These are phyloP conservation scores for Babylonia areolata DNA, from an alignment of 1,140 invertebrate species.

Conservation along the genomic window DNA sequence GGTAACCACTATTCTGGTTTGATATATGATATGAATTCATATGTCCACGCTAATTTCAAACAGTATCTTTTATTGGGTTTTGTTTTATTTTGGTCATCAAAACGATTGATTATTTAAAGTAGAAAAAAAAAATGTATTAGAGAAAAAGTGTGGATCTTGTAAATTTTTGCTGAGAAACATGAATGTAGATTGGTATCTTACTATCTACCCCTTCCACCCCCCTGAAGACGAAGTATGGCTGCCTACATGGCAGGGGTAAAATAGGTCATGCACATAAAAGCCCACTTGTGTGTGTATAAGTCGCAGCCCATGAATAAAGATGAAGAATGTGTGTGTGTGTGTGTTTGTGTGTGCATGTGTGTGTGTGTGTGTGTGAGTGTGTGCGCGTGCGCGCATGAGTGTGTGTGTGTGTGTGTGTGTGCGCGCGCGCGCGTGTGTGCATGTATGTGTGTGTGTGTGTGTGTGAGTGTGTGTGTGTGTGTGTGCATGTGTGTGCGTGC, in stretches of 20 bases:
- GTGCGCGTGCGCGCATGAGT: not conserved
- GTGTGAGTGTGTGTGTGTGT: not conserved
- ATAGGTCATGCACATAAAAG: not conserved
- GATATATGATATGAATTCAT: not conserved
- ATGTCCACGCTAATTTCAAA: not conserved
- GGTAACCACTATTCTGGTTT: constrained; percentile 66
- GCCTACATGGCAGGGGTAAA: too few species aligned
- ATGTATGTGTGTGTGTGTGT: not conserved
- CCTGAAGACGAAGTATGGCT: too few species aligned
- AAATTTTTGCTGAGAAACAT: not conserved
- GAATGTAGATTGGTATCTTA: too few species aligned
- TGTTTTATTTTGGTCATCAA: not conserved
- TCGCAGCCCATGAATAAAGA: not conserved
- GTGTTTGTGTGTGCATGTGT: not conserved
- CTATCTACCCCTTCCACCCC: too few species aligned
- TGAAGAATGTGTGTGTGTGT: not conserved
- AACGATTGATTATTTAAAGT: too few species aligned
- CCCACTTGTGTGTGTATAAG: not conserved
- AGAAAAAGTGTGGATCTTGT: not conserved
- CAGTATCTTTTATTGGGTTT: not conserved
- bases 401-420: not conserved
- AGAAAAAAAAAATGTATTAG: too few species aligned
- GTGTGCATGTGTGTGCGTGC: not conserved
- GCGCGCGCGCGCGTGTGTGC: not conserved
- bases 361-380: not conserved